Conservation (phyloP, 1,140 invertebrate genomes). For the Hyposmocoma kahamanoa region DNA sequence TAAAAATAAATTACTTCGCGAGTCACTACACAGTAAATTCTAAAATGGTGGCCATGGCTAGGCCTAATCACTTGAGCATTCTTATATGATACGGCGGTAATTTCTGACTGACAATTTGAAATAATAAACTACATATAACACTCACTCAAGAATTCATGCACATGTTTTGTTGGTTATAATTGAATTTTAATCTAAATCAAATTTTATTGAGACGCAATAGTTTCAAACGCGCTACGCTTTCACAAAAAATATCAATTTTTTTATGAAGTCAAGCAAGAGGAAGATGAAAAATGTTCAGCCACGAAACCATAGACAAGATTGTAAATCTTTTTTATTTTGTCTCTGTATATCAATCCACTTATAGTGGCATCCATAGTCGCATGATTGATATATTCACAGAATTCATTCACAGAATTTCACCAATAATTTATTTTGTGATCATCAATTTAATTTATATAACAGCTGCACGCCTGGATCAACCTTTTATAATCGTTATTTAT, state of each 20-base stretch:
- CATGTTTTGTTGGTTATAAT: conserved; percentile 57
- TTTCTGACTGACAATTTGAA: conserved; percentile 23
- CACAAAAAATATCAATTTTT: conserved; percentile 58
- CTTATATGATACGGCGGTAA: conserved; percentile 28
- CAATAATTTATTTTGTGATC: no score
- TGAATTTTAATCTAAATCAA: conserved; percentile 34
- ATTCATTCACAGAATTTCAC: no score
- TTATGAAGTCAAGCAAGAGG: conserved; percentile 9
- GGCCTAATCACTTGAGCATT: conserved; percentile 48
- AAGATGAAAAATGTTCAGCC: conserved; percentile 2
- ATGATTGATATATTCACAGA: no score
- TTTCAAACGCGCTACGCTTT: conserved; percentile 53
- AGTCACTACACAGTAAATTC: conserved; percentile 51
- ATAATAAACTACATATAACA: conserved; percentile 35
- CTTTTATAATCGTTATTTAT: no score
- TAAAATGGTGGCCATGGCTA: conserved; percentile 71
- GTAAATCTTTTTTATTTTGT: not conserved
- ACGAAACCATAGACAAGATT: not conserved
- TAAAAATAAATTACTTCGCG: conserved; percentile 41
- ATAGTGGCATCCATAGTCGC: no score
- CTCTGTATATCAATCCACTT: no score
- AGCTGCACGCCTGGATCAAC: no score
- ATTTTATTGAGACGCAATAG: conserved; percentile 56
- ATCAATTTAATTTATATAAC: no score
- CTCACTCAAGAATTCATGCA: conserved; percentile 68